Evolutionary conservation across 2,113 vertebrate species (phyloP), one percentile per base, ranked within the genome.

Genomic region (Phaetusa simplex): DNA sequence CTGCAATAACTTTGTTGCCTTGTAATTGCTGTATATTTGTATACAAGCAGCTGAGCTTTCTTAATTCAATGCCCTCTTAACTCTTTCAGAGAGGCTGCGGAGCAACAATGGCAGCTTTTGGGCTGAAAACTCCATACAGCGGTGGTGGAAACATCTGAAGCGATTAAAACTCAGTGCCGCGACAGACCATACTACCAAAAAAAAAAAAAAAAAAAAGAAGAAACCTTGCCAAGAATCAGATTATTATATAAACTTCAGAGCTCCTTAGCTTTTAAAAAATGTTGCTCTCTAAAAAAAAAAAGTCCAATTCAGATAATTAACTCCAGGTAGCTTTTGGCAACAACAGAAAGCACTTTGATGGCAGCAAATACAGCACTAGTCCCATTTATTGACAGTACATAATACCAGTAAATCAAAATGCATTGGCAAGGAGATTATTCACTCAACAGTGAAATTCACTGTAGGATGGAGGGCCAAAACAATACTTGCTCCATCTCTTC

Each of bases 1-100:
- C 94, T 97, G 96, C 91, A 97, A 96, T 97, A 97, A 97, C 97
- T 97, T 97, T 94, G 94, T 93, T 97, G 97, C 94, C 95, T 96
- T 73, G 80, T 95, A 97, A 96, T 95, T 95, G 94, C 89, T 80
- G 91, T 67, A 90, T 96, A 97, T 96, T 96, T 97, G 96, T 97
- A 97, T 81, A 97, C 96, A 97, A 95, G 92, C 96, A 97, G 96
- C 96, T 96, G 95, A 97, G 96, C 91, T 96, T 88, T 88, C 95
- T 93, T 94, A 96, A 96, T 97, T 92, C 90, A 79, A 11, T 83
- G 91, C 88, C 88, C 90, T 93, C 91, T 95, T 87, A 90, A 96
- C 93, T 97, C 94, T 96, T 88, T 94, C 82, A 34, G 87, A 64
- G 49, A 76, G 84, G 84, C 77, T 90, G 86, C 1, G 0, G 42